These are phyloP conservation scores for Heliornis fulica DNA, from an alignment of 2,113 vertebrate genomes.

Conservation along the genomic window DNA sequence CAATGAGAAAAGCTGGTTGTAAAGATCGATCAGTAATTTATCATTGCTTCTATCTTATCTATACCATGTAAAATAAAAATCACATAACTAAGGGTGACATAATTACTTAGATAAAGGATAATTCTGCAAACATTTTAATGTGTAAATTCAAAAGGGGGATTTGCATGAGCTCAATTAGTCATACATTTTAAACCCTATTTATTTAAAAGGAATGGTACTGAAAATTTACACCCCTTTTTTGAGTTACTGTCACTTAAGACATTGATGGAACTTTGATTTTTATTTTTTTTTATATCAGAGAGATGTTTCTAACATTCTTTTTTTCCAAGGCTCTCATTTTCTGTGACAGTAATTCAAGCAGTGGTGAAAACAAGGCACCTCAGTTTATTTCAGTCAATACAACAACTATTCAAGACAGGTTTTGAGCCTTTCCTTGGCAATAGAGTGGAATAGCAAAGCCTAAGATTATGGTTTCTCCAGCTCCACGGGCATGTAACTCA, in stretches of 20 bases:
- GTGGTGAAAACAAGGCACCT: neutral
- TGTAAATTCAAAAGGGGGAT: neutral
- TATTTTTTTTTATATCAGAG: neutral
- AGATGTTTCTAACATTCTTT: neutral
- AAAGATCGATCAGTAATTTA: neutral
- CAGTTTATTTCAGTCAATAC: slow-evolving; percentile 13
- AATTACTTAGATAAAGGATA: slow-evolving; percentile 4
- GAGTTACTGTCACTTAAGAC: neutral
- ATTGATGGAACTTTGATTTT: neutral
- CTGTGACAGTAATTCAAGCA: neutral
- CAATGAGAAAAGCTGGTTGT: neutral
- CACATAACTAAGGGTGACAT: neutral
- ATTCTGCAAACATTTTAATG: neutral
- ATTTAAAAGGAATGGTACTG: neutral
- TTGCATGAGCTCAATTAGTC: neutral
- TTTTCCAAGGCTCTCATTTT: neutral
- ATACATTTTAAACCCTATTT: neutral
- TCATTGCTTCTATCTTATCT: neutral
- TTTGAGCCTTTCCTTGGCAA: neutral
- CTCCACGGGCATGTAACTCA: neutral
- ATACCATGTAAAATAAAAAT: neutral
- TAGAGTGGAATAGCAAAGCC: neutral
- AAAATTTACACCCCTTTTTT: neutral
- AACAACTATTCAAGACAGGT: neutral
- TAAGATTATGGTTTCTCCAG: neutral